A percentile compares a stretch with the other conserved stretches of the same genome.
These are phyloP conservation scores for Buceros bicornis DNA, from an alignment of 2,797 vertebrate species.

Conservation along the genomic window DNA sequence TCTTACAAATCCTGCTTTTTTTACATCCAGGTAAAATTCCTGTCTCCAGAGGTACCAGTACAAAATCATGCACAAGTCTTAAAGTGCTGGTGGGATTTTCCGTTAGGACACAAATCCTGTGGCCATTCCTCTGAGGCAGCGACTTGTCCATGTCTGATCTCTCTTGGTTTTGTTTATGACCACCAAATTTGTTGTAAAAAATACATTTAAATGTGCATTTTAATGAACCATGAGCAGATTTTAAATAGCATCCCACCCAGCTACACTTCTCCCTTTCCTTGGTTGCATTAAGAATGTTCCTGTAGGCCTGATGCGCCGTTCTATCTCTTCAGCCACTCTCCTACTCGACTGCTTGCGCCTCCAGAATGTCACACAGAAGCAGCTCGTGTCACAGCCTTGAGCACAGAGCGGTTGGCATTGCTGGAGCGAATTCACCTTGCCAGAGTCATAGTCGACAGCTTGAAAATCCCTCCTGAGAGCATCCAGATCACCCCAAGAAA, in stretches of 20 bases:
- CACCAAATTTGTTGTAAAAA: background rate
- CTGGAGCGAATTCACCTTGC: conserved; percentile 83
- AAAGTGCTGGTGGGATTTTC: background rate
- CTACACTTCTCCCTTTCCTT: fast-evolving
- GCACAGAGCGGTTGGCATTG: conserved; percentile 80
- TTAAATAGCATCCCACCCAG: background rate
- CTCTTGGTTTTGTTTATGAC: background rate
- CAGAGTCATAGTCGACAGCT: conserved; percentile 85
- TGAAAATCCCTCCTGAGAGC: conserved; percentile 78
- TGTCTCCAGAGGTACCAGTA: background rate
- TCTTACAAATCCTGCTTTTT: background rate
- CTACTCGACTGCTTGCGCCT: conserved; percentile 37
- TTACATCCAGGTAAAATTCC: background rate
- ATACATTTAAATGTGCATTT: fast-evolving
- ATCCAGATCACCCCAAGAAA: conserved; percentile 72
- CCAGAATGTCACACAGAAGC: background rate
- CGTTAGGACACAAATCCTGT: background rate
- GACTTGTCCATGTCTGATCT: background rate
- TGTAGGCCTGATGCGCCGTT: background rate
- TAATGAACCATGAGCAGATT: background rate
- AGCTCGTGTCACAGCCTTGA: conserved; percentile 60
- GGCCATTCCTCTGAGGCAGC: background rate
- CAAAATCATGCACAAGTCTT: background rate
- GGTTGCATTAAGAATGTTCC: background rate
- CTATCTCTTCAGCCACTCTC: conserved; percentile 43